Evolutionary conservation across 2,888 invertebrate species (phyloP).

Genomic region (Amphipyra berbera): DNA sequence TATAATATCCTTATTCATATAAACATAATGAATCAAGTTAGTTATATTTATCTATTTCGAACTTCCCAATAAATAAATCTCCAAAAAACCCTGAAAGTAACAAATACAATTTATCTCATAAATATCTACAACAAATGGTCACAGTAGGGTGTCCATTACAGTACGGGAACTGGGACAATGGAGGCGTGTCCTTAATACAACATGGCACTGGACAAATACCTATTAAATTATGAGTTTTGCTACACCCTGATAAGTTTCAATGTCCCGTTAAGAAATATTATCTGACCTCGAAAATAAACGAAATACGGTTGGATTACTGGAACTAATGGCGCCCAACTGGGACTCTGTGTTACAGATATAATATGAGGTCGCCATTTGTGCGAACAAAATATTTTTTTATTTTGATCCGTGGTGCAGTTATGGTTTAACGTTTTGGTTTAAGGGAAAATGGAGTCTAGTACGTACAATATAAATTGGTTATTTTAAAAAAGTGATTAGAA

Average conservation of each 20-base stretch:
- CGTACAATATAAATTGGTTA: no score
- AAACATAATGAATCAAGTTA: no score
- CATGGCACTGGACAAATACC: constrained; percentile 35
- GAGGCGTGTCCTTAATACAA: constrained; percentile 27
- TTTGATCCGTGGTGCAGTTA: background rate
- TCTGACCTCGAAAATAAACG: constrained; percentile 1
- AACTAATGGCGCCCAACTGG: constrained; percentile 47
- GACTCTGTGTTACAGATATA: background rate
- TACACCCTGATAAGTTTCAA: constrained; percentile 40
- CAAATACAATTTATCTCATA: constrained; percentile 28
- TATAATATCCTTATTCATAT: no score
- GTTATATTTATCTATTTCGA: no score
- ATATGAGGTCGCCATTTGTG: background rate
- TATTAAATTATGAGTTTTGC: constrained; percentile 38
- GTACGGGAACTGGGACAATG: constrained; percentile 20
- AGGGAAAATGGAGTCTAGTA: no score
- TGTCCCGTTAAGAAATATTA: constrained; percentile 31
- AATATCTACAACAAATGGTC: constrained; percentile 30
- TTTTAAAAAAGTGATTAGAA: no score
- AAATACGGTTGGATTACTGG: constrained; percentile 17
- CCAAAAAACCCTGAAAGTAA: no score
- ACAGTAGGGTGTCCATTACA: constrained; percentile 33
- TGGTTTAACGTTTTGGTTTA: no score
- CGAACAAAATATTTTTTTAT: no score
- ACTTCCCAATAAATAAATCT: no score